These are phyloP conservation scores for Blera fallax DNA, from an alignment of 2,888 invertebrate genomes.

Conservation along the genomic window DNA sequence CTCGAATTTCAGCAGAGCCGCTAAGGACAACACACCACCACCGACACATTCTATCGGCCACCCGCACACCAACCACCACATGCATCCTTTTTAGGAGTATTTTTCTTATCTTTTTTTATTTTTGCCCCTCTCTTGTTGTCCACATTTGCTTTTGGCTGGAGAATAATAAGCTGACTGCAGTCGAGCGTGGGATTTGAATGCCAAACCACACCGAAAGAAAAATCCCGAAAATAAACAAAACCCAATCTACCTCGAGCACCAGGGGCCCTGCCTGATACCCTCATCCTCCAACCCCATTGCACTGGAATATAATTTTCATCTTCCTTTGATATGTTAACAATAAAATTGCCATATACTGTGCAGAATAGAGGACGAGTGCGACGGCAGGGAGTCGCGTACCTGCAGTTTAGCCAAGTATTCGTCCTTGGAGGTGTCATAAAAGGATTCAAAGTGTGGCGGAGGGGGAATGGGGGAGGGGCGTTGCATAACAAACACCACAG, in stretches of 20 bases:
- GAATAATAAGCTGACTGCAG: slow-evolving; percentile 54
- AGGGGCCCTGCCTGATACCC: neutral
- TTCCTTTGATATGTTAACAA: slow-evolving; percentile 53
- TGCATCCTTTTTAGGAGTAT: neutral
- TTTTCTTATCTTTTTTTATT: too few species aligned
- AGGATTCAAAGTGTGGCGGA: neutral
- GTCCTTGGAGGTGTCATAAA: slow-evolving; percentile 34
- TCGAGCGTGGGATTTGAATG: slow-evolving; percentile 31
- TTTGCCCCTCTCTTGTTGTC: neutral
- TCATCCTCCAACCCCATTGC: neutral
- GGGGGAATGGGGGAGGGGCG: neutral
- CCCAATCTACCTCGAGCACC: neutral
- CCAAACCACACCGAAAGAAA: neutral
- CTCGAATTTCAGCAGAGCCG: slow-evolving; percentile 13
- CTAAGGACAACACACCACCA: slow-evolving; percentile 2
- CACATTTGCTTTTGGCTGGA: slow-evolving; percentile 35
- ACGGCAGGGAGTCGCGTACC: neutral
- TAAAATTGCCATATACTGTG: slow-evolving; percentile 20
- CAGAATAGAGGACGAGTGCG: neutral
- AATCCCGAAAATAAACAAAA: slow-evolving; percentile 24
- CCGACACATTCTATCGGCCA: neutral
- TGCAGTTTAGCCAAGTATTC: slow-evolving; percentile 11
- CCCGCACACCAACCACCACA: neutral
- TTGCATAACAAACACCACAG: slow-evolving; percentile 10
- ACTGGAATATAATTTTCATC: slow-evolving; percentile 9